phyloP scores from a whole-genome alignment of 2,888 invertebrate genomes.

The Tipula lateralis region DNA sequence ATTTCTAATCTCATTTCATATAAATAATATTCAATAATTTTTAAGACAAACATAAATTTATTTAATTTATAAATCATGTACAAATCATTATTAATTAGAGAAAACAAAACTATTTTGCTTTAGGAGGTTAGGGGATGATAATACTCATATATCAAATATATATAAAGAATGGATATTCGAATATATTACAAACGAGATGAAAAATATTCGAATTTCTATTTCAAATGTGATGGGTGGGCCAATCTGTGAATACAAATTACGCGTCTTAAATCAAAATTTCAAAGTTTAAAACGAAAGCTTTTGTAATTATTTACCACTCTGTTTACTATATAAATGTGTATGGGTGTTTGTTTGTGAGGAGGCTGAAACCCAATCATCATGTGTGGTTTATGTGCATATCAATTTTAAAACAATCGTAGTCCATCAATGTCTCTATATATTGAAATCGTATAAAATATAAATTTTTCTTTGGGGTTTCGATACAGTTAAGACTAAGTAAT shows the following conservation, averaged over 20 bases:
- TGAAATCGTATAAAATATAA: not conserved
- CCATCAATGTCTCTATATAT: slow-evolving; percentile 29
- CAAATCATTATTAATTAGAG: slow-evolving; percentile 1
- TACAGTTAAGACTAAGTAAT: not conserved
- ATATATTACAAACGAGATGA: no score
- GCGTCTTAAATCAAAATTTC: not conserved
- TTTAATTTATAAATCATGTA: slow-evolving; percentile 13
- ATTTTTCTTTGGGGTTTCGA: not conserved
- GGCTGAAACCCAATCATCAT: not conserved
- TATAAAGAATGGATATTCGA: no score
- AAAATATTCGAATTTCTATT: not conserved
- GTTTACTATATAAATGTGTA: not conserved
- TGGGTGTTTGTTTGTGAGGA: not conserved
- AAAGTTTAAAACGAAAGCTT: not conserved
- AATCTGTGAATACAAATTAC: not conserved
- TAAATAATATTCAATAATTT: slow-evolving; percentile 14
- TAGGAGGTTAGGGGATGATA: not conserved
- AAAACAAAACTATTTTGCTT: not conserved
- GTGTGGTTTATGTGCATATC: slow-evolving; percentile 29
- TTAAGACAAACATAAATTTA: not conserved
- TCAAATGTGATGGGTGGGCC: not conserved
- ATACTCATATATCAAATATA: no score
- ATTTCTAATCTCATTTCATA: not conserved
- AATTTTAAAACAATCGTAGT: slow-evolving; percentile 26
- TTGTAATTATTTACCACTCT: not conserved